Base-by-base conservation (phyloP, 92 coral and sea anemone genomes). In the Pocillopora meandrina region DNA sequence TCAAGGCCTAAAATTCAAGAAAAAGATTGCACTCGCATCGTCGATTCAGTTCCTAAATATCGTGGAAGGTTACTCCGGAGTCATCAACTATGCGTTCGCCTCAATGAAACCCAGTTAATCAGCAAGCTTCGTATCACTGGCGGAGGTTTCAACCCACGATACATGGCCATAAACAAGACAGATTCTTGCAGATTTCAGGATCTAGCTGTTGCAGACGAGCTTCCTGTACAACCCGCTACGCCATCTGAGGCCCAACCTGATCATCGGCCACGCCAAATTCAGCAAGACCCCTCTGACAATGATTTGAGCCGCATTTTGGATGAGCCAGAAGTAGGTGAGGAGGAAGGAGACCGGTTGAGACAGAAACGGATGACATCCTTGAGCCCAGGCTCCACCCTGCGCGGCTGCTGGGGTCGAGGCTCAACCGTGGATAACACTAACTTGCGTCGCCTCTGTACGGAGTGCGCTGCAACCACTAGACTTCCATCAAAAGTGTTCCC, bases 361-460 rank as follows among this genome's bases (percentile, higher is more conserved):
- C 64, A 56, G 69, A 71, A 70, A 19, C 79, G 86, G 20, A 71
- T 61, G 86, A 34, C 61, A 2, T 1, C 71, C 20, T 14, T 33
- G 12, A 36, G 49, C 10, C 23, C 71, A 58, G 71, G 72, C 47
- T 17, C 74, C n/a, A 36, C 12, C n/a, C 16, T 18, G 9, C 78
- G 79, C 21, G 86, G 86, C 1, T 82, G 86, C 64, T 74, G 79
- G 86, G 35, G 86, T 35, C 72, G 71, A 35, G 86, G 86, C 21
- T 55, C 79, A 12, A 2, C 12, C 35, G 11, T 81, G 56, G 79
- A 71, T 4, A 49, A 34, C 71, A 35, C 36, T 3, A 2, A 9
- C 23, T 61, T 77, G 49, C 13, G 0, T 23, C 89, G 83, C 55
- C 63, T 92, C 77, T 92, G 95, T 55, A 68, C 90, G 17, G 90